Conservation (phyloP, 2,888 invertebrate species). For the Cartodere bifasciata region DNA sequence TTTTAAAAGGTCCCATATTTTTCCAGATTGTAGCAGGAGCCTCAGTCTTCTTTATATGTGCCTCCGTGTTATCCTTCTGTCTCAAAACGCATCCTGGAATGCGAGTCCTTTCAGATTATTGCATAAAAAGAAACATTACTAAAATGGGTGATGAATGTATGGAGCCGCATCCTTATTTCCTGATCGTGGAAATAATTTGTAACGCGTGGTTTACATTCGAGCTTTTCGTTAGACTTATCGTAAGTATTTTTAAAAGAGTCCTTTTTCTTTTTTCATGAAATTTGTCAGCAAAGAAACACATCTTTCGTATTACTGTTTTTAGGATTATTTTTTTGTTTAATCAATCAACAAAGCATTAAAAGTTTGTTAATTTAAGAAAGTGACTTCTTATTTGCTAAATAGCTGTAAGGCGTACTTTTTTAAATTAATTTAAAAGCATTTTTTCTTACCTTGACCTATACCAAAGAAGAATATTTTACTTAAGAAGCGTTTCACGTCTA, state of each 20-base stretch:
- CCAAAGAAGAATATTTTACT: too few relatives aligned
- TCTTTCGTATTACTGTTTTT: too few relatives aligned
- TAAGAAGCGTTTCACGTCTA: too few relatives aligned
- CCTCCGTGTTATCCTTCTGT: slow-evolving; percentile 92
- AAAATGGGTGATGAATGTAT: slow-evolving; percentile 23
- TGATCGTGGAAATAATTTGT: slow-evolving; percentile 85
- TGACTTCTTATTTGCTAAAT: too few relatives aligned
- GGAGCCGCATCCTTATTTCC: slow-evolving; percentile 53
- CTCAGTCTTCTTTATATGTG: slow-evolving; percentile 93
- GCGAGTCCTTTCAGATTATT: slow-evolving; percentile 39
- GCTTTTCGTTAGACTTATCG: slow-evolving; percentile 73
- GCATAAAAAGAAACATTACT: slow-evolving; percentile 19
- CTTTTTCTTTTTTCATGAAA: too few relatives aligned
- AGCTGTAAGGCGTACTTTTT: too few relatives aligned
- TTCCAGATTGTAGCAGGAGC: slow-evolving; percentile 77
- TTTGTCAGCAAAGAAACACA: too few relatives aligned
- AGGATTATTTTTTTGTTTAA: not conserved
- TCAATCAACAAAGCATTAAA: not conserved
- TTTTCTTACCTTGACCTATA: too few relatives aligned
- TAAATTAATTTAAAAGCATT: too few relatives aligned
- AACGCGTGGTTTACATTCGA: slow-evolving; percentile 96
- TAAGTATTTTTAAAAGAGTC: slow-evolving; percentile 46
- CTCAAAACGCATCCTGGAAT: slow-evolving; percentile 89
- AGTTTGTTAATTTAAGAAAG: too few relatives aligned
- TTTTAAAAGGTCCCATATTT: too few relatives aligned